Base-by-base conservation (phyloP, 2,888 invertebrate genomes). In the Theretra japonica region DNA sequence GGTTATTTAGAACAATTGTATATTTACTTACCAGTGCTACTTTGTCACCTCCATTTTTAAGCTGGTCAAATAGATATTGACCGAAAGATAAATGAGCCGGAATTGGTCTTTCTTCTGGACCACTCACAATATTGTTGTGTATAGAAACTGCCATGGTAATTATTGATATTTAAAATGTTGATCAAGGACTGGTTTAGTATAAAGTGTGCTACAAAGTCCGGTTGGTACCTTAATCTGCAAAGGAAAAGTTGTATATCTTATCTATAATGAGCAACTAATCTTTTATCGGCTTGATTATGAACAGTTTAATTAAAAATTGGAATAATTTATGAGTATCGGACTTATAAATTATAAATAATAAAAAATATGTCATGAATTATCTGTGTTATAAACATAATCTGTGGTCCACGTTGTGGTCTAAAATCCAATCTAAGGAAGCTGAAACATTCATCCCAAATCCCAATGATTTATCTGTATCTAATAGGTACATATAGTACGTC, bases 21-120 rank as follows among this genome's bases (percentile, higher is more conserved):
- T 41, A 11, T 41, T 2, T 41, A 41, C 89, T 89, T 87, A 95
- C 95, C 88, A 95, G 87, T 57, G 95, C 94, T 23, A 86, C 87
- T 74, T 88, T 88, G 78, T 93, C 83, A 70, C 94, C 95, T 56
- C 94, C 94, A 75, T 88, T 90, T 82, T 92, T 95, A 53, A 95
- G 86, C 76, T 94, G 91, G 76, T 95, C 94, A 79, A 94, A 89
- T 59, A 95, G 77, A 82, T 93, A 95, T 79, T 96, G 95, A 1
- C 95, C 96, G 79, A 95, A 90, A 0, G 94, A 93, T 74, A 94
- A 85, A 85, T 94, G 94, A 1, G 94, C 94, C 60, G 94, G 93
- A 77, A 94, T 93, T 41, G 77, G 80, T 70, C 85, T 82, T 78
- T 94, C 94, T 78, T 91, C 90, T 4, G 93, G 92, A 19, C 94